Evolutionary conservation across 2,113 vertebrate species (phyloP).

Genomic region (Sarotherodon lohbergeri): DNA sequence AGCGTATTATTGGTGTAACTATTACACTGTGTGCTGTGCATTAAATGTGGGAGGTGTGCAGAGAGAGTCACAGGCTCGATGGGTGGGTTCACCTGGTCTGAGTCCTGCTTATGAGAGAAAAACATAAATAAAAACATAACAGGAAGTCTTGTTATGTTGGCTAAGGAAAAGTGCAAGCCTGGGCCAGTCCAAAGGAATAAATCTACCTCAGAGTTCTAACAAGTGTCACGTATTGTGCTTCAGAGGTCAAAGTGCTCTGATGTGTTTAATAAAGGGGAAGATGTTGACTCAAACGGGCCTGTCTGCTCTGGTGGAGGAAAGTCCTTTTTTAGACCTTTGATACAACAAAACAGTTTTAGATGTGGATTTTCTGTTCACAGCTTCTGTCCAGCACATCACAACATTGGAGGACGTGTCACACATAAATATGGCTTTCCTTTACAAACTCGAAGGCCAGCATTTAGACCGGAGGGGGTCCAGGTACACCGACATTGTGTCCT

Average conservation of each 20-base stretch:
- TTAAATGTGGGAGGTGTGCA: background rate
- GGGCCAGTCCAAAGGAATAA: background rate
- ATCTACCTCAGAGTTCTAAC: background rate
- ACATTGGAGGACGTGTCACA: background rate
- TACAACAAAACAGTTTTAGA: background rate
- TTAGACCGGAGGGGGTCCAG: background rate
- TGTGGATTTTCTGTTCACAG: background rate
- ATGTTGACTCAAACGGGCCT: background rate
- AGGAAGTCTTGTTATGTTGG: background rate
- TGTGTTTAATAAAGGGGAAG: background rate
- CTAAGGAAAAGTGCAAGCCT: background rate
- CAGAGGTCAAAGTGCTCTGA: background rate
- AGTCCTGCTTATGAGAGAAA: background rate
- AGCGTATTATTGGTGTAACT: background rate
- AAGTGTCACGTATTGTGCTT: background rate
- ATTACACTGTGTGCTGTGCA: background rate
- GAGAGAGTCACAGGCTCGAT: background rate
- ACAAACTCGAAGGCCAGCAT: background rate
- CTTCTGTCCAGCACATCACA: background rate
- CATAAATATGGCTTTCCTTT: background rate
- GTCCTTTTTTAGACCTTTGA: background rate
- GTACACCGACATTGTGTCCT: background rate
- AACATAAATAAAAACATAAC: background rate
- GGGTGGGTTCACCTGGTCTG: fast-evolving
- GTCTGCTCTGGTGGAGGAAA: background rate